These are phyloP conservation scores for Cettia cetti DNA, from an alignment of 2,113 vertebrate genomes.

Conservation along the genomic window DNA sequence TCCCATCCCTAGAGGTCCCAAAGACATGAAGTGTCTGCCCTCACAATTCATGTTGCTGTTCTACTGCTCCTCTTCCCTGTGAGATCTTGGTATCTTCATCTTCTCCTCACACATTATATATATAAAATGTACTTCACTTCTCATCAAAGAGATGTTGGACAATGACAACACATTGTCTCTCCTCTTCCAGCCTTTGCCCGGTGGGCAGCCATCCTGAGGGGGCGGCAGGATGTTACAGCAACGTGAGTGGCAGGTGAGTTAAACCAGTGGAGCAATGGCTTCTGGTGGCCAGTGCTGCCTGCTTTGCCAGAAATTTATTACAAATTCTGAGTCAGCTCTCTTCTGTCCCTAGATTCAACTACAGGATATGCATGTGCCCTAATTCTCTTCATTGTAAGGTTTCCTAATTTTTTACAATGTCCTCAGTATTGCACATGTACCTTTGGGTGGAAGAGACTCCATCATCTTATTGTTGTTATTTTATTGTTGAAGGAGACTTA, in stretches of 20 bases:
- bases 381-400: neutral
- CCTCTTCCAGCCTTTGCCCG: neutral
- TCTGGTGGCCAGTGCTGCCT: neutral
- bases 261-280: neutral
- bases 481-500: neutral
- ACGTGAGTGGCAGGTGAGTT: fast-evolving
- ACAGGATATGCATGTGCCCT: neutral
- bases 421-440: neutral
- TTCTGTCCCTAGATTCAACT: neutral
- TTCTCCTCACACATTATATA: neutral
- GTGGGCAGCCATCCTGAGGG: neutral
- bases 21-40: neutral
- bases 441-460: neutral
- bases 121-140: neutral
- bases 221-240: fast-evolving
- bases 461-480: neutral
- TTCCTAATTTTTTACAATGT: neutral
- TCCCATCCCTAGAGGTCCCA: neutral
- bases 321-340: neutral
- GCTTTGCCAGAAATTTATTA: neutral
- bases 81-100: neutral
- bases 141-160: neutral
- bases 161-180: neutral
- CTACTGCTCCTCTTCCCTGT: neutral
- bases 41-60: neutral